Base-by-base conservation (phyloP, 2,797 vertebrate genomes). In the Champsocephalus gunnari region DNA sequence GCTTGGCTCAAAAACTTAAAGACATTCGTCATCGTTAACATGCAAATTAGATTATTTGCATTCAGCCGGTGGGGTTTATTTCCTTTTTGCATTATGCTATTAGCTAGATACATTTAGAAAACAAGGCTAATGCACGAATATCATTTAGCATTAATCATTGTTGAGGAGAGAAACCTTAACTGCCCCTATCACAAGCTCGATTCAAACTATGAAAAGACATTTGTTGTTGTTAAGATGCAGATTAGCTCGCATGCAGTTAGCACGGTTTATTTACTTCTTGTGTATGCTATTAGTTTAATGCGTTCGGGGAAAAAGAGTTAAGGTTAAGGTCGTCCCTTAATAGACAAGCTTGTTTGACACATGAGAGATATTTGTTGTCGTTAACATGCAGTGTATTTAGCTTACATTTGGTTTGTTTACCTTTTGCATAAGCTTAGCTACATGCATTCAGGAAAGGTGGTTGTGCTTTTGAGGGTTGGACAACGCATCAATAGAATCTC, bases 31-130 rank as follows among this genome's bases (percentile, higher is more conserved):
- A 50, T 81, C 73, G 77, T 69, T 69, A 63, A 73, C 38, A 70
- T 87, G 75, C 71, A 82, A 84, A 90, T 82, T 2, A 60, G 64
- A 85, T 79, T 85, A 67, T 90, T 28, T 28, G 28, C 28, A 28
- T 28, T 28, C 28, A 28, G 28, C 5, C 28, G 28, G 28, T 28
- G 28, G 28, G 28, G 68, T 86, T 79, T 85, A 67, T 90, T 87
- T 87, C 78, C 73, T 66, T 83, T 57, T 68, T 71, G 56, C 81
- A 63, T 73, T 73, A 71, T 70, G 73, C 63, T 45, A 34, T 83
- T 83, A 85, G 75, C 56, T 34, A 41, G 62, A 71, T 57, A 7
- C 34, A 2, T 38, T 38, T 9, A 38, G 34, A 9, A 38, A 38
- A 38, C 34, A 9, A 38, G 34, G 34, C 7, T 38, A 38, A 2